phyloP scores from a whole-genome alignment of 2,888 invertebrate species.

The Agapostemon virescens region DNA sequence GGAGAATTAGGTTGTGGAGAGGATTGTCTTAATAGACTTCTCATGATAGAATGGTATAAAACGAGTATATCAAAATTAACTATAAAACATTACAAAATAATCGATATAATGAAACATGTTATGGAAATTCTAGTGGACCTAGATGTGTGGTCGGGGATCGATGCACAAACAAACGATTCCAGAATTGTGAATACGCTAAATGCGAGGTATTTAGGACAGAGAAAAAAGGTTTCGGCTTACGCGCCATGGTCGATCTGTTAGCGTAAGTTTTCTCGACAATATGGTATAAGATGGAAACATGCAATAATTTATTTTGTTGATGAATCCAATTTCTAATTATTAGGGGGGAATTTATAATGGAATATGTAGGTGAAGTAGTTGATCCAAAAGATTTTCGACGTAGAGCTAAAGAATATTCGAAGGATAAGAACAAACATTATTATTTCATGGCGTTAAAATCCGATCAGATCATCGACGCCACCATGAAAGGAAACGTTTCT shows the following conservation, averaged over 20 bases:
- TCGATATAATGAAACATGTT: not conserved
- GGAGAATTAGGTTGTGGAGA: slow-evolving; percentile 96
- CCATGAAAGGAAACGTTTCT: slow-evolving; percentile 96
- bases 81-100: not conserved
- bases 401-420: slow-evolving; percentile 93
- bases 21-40: slow-evolving; percentile 96
- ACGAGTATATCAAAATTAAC: slow-evolving; percentile 24
- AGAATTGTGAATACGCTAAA: slow-evolving; percentile 91
- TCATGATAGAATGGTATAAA: slow-evolving; percentile 97
- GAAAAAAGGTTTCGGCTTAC: slow-evolving; percentile 96
- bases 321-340: slow-evolving; percentile 23
- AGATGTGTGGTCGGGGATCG: slow-evolving; percentile 93
- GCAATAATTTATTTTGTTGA: slow-evolving; percentile 3
- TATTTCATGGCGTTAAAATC: slow-evolving; percentile 98
- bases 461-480: slow-evolving; percentile 97
- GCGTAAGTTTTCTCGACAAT: slow-evolving; percentile 82
- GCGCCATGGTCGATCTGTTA: slow-evolving; percentile 87
- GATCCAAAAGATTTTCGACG: slow-evolving; percentile 94
- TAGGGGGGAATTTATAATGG: slow-evolving; percentile 97
- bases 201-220: slow-evolving; percentile 95
- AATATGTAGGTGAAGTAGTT: slow-evolving; percentile 98
- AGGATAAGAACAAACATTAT: slow-evolving; percentile 94
- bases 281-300: slow-evolving; percentile 57
- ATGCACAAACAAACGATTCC: slow-evolving; percentile 97
- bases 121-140: slow-evolving; percentile 86